A percentile compares a stretch with the other conserved stretches of the same genome.
These are phyloP conservation scores for Emberiza fucata DNA, from an alignment of 2,113 vertebrate species.

Conservation along the genomic window DNA sequence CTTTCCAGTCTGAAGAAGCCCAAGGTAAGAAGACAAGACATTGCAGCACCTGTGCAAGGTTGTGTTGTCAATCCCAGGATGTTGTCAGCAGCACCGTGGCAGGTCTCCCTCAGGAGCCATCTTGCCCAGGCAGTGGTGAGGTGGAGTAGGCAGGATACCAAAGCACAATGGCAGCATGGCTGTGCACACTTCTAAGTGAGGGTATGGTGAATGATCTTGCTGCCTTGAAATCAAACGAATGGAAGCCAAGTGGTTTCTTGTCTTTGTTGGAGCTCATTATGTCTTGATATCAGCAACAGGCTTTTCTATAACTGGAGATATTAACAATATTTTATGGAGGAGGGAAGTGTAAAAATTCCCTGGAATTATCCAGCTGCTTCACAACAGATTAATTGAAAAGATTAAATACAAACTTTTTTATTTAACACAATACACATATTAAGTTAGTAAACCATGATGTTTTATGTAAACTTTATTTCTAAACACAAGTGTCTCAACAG, in stretches of 20 bases:
- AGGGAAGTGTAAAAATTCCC: fast-evolving
- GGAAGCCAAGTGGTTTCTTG: neutral
- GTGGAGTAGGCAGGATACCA: fast-evolving
- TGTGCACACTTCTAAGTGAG: neutral
- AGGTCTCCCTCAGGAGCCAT: neutral
- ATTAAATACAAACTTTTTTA: neutral
- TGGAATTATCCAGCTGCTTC: neutral
- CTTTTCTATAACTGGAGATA: neutral
- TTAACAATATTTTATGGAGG: neutral
- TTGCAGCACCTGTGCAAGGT: fast-evolving
- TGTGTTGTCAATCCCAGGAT: neutral
- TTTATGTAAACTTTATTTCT: neutral
- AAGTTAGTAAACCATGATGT: neutral
- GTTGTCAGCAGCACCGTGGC: neutral
- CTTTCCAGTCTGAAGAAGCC: neutral
- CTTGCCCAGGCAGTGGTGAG: fast-evolving
- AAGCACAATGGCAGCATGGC: fast-evolving
- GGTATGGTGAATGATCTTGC: neutral
- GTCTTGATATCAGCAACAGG: neutral
- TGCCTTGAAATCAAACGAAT: neutral
- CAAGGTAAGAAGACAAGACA: fast-evolving
- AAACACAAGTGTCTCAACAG: neutral
- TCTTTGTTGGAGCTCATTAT: neutral
- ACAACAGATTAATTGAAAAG: neutral
- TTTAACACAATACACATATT: neutral